These are phyloP conservation scores for Nomada lathburiana DNA, from an alignment of 2,888 invertebrate species.

Conservation along the genomic window DNA sequence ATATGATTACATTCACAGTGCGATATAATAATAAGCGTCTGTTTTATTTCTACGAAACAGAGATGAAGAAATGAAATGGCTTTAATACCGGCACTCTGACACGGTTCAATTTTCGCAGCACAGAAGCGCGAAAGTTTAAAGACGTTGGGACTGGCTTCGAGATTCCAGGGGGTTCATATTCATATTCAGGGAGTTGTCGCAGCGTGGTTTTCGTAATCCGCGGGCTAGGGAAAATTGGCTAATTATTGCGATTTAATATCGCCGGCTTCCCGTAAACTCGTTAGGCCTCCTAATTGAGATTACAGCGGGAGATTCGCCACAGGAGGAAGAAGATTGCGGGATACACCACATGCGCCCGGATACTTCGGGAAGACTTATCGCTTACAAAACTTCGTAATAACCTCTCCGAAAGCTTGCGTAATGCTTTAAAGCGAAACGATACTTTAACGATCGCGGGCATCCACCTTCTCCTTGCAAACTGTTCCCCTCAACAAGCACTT, in stretches of 20 bases:
- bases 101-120: background rate
- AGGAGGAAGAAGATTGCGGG: conserved; percentile 60
- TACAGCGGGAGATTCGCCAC: conserved; percentile 48
- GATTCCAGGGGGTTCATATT: conserved; percentile 39
- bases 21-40: no score
- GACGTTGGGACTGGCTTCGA: background rate
- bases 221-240: conserved; percentile 46
- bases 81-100: no score
- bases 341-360: conserved; percentile 60
- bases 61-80: no score
- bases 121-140: background rate
- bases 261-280: conserved; percentile 57
- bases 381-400: conserved; percentile 60
- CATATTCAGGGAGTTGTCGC: conserved; percentile 58
- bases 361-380: conserved; percentile 59
- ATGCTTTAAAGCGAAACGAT: conserved; percentile 52
- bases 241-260: conserved; percentile 63
- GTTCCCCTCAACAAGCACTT: conserved; percentile 7
- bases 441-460: conserved; percentile 49
- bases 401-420: conserved; percentile 51
- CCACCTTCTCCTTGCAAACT: conserved; percentile 24
- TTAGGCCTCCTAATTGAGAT: conserved; percentile 64
- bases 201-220: conserved; percentile 40
- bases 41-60: no score
- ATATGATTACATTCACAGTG: no score